These are phyloP conservation scores for Thomomys bottae DNA, from an alignment of 2,113 vertebrate genomes.

Conservation along the genomic window DNA sequence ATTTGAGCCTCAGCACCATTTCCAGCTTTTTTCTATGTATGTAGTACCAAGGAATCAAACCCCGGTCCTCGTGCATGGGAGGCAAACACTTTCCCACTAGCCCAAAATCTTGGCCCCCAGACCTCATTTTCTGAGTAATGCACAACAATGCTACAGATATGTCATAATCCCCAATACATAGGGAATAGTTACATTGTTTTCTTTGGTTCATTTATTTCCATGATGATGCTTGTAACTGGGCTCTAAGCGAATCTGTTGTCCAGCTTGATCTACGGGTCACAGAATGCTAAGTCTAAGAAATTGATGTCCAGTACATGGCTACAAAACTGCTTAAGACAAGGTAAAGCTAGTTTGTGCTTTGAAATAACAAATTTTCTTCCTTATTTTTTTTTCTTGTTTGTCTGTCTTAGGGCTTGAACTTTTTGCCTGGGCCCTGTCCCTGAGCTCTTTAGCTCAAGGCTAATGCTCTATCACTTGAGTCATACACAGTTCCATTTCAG, in stretches of 20 bases:
- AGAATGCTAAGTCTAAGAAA: background rate
- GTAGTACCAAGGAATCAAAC: no score
- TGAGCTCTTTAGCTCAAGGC: no score
- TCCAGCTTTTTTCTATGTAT: no score
- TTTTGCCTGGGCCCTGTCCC: no score
- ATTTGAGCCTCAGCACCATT: no score
- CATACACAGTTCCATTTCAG: no score
- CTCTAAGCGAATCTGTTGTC: background rate
- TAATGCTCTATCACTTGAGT: no score
- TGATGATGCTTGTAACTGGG: background rate
- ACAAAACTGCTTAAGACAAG: background rate
- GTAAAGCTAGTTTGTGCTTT: background rate
- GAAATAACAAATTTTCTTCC: background rate
- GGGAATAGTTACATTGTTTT: background rate
- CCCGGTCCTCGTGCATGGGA: no score
- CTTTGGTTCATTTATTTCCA: background rate
- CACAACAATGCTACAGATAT: background rate
- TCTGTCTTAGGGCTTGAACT: no score
- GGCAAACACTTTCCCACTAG: no score
- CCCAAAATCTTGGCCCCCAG: no score
- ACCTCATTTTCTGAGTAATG: background rate
- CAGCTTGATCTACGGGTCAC: background rate
- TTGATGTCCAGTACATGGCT: background rate
- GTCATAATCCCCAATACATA: background rate
- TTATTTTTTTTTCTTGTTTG: constrained; percentile 13